These are phyloP conservation scores for Trichogramma pretiosum DNA, from an alignment of 1,140 invertebrate species.

Conservation along the genomic window DNA sequence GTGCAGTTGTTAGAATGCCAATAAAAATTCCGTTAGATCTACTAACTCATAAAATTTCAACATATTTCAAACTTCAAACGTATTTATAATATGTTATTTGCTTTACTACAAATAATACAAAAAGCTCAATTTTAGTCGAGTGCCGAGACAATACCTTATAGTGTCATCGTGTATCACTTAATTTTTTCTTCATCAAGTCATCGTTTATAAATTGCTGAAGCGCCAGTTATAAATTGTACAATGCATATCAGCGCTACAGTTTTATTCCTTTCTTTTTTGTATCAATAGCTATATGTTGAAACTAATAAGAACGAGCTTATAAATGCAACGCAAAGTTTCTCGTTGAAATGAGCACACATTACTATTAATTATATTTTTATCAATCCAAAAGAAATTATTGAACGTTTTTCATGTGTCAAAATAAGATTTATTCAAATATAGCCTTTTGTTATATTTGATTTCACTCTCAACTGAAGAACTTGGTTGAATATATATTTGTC, in stretches of 20 bases:
- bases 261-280: constrained; percentile 23
- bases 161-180: too few relatives aligned
- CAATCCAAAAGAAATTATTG: too few relatives aligned
- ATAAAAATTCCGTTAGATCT: constrained; percentile 8
- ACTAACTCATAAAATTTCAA: constrained; percentile 6
- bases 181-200: too few relatives aligned
- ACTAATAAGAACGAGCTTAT: constrained; percentile 40
- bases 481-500: not conserved
- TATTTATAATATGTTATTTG: too few relatives aligned
- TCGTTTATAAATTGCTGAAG: constrained; percentile 43
- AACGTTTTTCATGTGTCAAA: too few relatives aligned
- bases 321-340: constrained; percentile 10
- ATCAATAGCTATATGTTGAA: constrained; percentile 18
- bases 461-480: not conserved
- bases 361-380: too few relatives aligned
- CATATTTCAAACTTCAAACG: too few relatives aligned
- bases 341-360: constrained; percentile 5
- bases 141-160: too few relatives aligned
- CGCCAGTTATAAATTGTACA: constrained; percentile 32
- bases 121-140: too few relatives aligned
- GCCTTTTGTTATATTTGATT: not conserved
- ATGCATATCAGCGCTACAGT: constrained; percentile 38
- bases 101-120: too few relatives aligned
- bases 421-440: not conserved
- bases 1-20: not conserved